Conservation (phyloP, 2,888 invertebrate species). For the Amphimallon solstitiale region DNA sequence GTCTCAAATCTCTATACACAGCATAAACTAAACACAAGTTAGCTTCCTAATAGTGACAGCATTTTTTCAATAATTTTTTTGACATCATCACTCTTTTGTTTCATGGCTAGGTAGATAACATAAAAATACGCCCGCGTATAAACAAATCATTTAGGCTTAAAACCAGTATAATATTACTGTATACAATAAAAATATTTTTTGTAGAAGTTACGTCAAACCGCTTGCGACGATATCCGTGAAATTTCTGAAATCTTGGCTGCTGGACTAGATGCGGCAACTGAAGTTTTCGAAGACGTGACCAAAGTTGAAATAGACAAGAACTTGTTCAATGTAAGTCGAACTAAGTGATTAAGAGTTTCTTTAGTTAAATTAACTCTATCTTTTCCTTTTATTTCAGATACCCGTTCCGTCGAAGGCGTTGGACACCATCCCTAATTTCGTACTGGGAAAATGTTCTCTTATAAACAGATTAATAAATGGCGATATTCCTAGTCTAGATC, state of each 20-base stretch:
- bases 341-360: neutral
- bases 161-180: too few species aligned
- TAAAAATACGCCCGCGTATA: too few species aligned
- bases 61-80: too few species aligned
- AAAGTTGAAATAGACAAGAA: conserved; percentile 36
- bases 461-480: conserved; percentile 70
- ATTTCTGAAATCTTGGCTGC: conserved; percentile 72
- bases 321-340: too few species aligned
- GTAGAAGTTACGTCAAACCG: conserved; percentile 70
- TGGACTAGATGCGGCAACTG: conserved; percentile 52
- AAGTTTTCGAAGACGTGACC: conserved; percentile 56
- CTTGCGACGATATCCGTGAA: conserved; percentile 72
- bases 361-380: conserved; percentile 25
- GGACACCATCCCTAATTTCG: conserved; percentile 66
- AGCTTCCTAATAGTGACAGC: too few species aligned
- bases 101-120: too few species aligned
- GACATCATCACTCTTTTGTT: too few species aligned
- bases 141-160: too few species aligned
- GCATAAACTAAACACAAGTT: too few species aligned
- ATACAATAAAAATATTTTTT: too few species aligned
- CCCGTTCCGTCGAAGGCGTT: conserved; percentile 23
- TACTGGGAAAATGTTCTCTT: conserved; percentile 70
- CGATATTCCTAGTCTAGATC: conserved; percentile 68
- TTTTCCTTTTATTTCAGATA: neutral
- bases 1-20: too few species aligned